A percentile compares a stretch with the other conserved stretches of the same genome.
These are phyloP conservation scores for Toxonevra muliebris DNA, from an alignment of 2,888 invertebrate genomes.

Conservation along the genomic window DNA sequence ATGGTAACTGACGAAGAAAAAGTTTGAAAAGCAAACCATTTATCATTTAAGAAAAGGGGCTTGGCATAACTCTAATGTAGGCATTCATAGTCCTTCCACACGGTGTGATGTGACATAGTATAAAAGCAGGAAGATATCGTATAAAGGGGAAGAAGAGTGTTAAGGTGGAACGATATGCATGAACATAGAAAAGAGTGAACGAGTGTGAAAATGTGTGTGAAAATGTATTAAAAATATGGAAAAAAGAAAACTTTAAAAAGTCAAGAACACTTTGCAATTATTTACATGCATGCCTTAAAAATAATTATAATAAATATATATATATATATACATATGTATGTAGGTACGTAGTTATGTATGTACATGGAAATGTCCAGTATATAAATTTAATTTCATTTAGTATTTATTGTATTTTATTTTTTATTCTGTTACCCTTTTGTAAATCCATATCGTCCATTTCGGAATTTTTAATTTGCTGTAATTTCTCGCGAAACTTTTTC, in stretches of 20 bases:
- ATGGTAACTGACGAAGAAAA: too few relatives aligned
- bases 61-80: too few relatives aligned
- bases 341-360: constrained; percentile 7
- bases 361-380: too few relatives aligned
- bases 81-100: too few relatives aligned
- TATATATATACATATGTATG: constrained; percentile 5
- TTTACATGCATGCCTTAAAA: constrained; percentile 9
- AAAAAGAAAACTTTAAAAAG: constrained; percentile 35
- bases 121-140: constrained; percentile 14
- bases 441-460: constrained; percentile 77
- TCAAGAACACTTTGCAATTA: not conserved
- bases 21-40: too few relatives aligned
- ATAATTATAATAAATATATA: constrained; percentile 13
- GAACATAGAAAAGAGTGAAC: constrained; percentile 23
- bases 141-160: not conserved
- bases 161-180: not conserved
- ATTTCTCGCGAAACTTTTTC: constrained; percentile 81
- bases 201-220: constrained; percentile 43
- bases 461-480: constrained; percentile 82
- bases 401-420: not conserved
- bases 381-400: not conserved
- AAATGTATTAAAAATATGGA: constrained; percentile 18
- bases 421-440: constrained; percentile 60
- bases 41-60: too few relatives aligned
- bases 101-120: not conserved